phyloP scores from a whole-genome alignment of 2,113 vertebrate genomes.

The Alouatta palliata region DNA sequence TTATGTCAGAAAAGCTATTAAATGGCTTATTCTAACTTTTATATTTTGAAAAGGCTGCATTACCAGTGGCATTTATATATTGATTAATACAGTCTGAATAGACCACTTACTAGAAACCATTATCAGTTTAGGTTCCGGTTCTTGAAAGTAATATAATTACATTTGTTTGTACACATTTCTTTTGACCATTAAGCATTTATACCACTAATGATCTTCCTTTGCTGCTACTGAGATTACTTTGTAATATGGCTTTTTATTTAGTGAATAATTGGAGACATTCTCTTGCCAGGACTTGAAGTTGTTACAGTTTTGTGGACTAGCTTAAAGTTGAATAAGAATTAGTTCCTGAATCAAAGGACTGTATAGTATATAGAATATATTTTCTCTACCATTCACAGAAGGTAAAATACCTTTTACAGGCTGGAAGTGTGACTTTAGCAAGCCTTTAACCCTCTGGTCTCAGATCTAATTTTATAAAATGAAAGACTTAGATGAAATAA shows the following conservation, averaged over 20 bases:
- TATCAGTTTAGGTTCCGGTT: neutral
- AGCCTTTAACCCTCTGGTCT: neutral
- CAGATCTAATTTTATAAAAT: slow-evolving; percentile 14
- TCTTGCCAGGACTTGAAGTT: neutral
- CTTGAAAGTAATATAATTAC: neutral
- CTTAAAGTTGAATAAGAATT: slow-evolving; percentile 38
- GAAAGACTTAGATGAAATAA: slow-evolving; percentile 17
- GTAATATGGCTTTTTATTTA: neutral
- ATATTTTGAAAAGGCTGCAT: neutral
- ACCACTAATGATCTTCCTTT: neutral
- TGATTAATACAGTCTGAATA: neutral
- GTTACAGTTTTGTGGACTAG: neutral
- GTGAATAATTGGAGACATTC: slow-evolving; percentile 33
- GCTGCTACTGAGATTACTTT: slow-evolving; percentile 12
- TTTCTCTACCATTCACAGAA: neutral
- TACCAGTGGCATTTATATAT: neutral
- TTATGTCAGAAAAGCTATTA: slow-evolving; percentile 21
- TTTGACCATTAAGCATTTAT: slow-evolving; percentile 28
- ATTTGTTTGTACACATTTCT: neutral
- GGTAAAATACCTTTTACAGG: slow-evolving; percentile 11
- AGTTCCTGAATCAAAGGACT: slow-evolving; percentile 24
- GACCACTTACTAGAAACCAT: neutral
- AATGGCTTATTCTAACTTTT: neutral
- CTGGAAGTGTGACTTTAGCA: neutral
- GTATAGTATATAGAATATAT: neutral